These are phyloP conservation scores for Forbesichthys papilliferus DNA, from an alignment of 2,113 vertebrate genomes.

Conservation along the genomic window DNA sequence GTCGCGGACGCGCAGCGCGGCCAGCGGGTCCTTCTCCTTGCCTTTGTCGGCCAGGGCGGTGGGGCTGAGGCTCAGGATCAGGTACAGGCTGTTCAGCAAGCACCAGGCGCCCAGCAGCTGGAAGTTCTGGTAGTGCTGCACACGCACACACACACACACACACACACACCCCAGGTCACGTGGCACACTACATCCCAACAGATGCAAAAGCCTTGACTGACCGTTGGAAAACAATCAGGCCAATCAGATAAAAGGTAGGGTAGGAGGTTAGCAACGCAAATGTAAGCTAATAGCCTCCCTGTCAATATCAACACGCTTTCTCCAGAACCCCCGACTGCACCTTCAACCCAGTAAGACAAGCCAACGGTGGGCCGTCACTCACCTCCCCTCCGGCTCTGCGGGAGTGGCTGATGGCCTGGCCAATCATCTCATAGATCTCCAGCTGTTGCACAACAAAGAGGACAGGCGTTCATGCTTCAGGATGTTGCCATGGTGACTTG, in stretches of 20 bases:
- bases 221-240: too few relatives aligned
- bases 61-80: slow-evolving; percentile 96
- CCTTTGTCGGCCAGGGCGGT: slow-evolving; percentile 96
- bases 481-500: too few relatives aligned
- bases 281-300: too few relatives aligned
- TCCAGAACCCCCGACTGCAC: too few relatives aligned
- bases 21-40: slow-evolving; percentile 96
- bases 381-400: slow-evolving; percentile 96
- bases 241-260: too few relatives aligned
- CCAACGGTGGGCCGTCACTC: slow-evolving; percentile 33
- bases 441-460: slow-evolving; percentile 76
- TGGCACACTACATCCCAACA: too few relatives aligned
- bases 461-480: background rate
- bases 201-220: too few relatives aligned
- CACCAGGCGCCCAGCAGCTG: slow-evolving; percentile 98
- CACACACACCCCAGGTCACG: background rate
- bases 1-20: slow-evolving; percentile 92
- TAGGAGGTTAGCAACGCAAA: too few relatives aligned
- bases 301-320: too few relatives aligned
- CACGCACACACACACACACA: background rate
- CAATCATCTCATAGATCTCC: slow-evolving; percentile 99
- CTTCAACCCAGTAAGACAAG: too few relatives aligned
- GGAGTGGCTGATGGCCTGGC: slow-evolving; percentile 93
- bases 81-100: slow-evolving; percentile 95
- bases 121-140: slow-evolving; percentile 98